Evolutionary conservation across 2,113 vertebrate genomes (phyloP).

Genomic region (Blennius ocellaris): DNA sequence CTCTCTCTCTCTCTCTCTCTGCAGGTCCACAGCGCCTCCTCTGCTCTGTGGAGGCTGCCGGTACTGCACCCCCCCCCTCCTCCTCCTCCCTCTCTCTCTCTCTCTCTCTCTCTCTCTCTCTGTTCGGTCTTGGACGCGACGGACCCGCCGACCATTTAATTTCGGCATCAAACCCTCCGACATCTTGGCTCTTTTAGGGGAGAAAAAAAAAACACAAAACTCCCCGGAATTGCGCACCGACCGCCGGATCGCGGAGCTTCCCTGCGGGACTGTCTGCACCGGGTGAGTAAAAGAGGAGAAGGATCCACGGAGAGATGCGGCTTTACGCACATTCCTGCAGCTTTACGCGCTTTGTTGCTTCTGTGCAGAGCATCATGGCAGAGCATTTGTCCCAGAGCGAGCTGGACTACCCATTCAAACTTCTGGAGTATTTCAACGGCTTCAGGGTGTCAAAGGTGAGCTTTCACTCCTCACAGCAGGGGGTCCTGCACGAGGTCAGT

Average conservation of each 20-base stretch:
- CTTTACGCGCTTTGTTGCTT: neutral
- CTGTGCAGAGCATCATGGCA: constrained; percentile 66
- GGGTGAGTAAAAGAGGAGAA: neutral
- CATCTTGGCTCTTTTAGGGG: constrained; percentile 38
- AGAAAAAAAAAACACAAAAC: neutral
- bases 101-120: too few species aligned
- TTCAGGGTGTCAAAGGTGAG: constrained; percentile 83
- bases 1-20: neutral
- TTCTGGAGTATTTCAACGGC: constrained; percentile 84
- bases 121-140: neutral
- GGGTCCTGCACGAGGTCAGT: too few species aligned
- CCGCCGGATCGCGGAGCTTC: neutral
- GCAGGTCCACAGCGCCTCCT: neutral
- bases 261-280: neutral
- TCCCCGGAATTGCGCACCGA: too few species aligned
- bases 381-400: constrained; percentile 83
- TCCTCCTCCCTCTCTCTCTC: too few species aligned
- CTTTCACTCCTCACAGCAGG: too few species aligned
- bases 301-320: neutral
- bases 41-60: neutral
- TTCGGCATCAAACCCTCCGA: constrained; percentile 21
- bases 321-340: neutral
- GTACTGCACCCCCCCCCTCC: neutral
- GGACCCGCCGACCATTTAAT: constrained; percentile 10
- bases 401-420: constrained; percentile 83